These are phyloP conservation scores for Pogona vitticeps DNA, from an alignment of 2,113 vertebrate genomes.

Conservation along the genomic window DNA sequence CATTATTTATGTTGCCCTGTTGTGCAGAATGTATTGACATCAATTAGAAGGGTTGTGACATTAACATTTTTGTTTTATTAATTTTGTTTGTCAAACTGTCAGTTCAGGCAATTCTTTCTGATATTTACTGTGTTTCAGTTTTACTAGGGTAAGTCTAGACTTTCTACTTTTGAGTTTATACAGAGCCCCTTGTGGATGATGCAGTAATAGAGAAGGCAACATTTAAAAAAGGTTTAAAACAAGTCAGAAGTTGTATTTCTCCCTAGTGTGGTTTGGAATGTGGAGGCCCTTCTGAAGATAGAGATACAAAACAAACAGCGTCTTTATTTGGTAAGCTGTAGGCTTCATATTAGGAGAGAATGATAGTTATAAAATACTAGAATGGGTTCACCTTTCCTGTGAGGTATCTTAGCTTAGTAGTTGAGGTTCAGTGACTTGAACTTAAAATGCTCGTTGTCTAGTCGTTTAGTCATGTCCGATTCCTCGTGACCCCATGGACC, in stretches of 20 bases:
- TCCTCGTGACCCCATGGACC: too few species aligned
- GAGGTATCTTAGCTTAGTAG: neutral
- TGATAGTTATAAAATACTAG: neutral
- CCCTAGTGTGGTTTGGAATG: neutral
- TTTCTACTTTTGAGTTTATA: neutral
- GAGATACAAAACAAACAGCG: slow-evolving; percentile 3
- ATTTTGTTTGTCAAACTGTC: neutral
- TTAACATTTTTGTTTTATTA: neutral
- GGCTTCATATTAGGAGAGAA: neutral
- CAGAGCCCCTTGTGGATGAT: neutral
- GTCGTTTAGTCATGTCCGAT: too few species aligned
- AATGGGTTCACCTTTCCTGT: neutral
- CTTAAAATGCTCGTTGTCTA: too few species aligned
- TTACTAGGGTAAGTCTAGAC: neutral
- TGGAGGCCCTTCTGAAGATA: neutral
- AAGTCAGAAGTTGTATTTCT: neutral
- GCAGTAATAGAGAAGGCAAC: neutral
- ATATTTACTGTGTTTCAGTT: neutral
- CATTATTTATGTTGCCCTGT: neutral
- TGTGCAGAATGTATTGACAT: neutral
- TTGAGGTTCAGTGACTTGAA: neutral
- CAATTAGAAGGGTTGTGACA: neutral
- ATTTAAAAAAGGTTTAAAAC: neutral
- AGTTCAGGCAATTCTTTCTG: neutral
- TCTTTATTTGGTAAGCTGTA: neutral